A percentile compares a stretch with the other conserved stretches of the same genome.
phyloP scores from a whole-genome alignment of 2,888 invertebrate genomes.

The Caenorhabditis sinica region DNA sequence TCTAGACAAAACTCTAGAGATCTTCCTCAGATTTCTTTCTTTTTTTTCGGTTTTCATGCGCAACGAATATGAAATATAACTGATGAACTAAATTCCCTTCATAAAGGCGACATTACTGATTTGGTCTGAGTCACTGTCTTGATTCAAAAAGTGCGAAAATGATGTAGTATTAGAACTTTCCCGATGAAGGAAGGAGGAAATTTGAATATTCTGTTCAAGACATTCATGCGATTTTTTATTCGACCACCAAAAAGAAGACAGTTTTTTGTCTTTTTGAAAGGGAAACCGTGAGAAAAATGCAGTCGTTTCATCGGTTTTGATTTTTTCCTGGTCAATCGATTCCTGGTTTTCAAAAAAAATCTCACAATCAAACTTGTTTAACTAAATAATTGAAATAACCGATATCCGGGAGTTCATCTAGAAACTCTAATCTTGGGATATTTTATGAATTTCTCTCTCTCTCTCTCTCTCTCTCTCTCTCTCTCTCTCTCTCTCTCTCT shows the following conservation, averaged over 20 bases:
- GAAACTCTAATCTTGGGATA: too few species aligned
- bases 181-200: background rate
- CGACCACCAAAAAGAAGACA: slow-evolving; percentile 10
- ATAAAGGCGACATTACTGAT: background rate
- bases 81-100: background rate
- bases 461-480: background rate
- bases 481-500: too few species aligned
- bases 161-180: background rate
- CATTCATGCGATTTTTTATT: background rate
- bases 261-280: slow-evolving; percentile 11
- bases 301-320: slow-evolving; percentile 5
- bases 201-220: background rate
- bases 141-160: background rate
- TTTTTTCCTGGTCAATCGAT: slow-evolving; percentile 29
- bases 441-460: background rate
- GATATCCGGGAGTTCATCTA: too few species aligned
- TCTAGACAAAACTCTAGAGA: slow-evolving; percentile 18
- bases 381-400: background rate
- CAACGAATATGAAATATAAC: background rate
- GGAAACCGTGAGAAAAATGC: slow-evolving; percentile 13
- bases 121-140: background rate
- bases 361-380: too few species aligned
- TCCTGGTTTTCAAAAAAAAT: background rate
- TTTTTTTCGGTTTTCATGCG: background rate
- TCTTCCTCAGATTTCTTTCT: background rate